phyloP scores from a whole-genome alignment of 2,888 invertebrate species.

The Eurois occulta region DNA sequence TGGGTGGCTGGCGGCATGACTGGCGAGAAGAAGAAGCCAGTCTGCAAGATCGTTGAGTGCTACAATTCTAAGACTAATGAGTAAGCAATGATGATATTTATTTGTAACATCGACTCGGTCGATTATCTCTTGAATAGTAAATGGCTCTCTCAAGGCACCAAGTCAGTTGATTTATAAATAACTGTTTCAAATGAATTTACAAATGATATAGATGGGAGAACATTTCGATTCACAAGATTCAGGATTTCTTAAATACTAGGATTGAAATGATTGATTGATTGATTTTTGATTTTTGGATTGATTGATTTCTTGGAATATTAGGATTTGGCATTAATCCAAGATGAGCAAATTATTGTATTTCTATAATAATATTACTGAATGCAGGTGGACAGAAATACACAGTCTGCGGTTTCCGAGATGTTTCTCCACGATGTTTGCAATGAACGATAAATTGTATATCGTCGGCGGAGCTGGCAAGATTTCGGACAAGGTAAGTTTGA shows the following conservation, averaged over 20 bases:
- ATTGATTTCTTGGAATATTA: no score
- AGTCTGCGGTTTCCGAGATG: constrained; percentile 89
- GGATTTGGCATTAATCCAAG: neutral
- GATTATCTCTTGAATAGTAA: neutral
- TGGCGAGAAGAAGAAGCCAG: constrained; percentile 88
- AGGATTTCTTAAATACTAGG: neutral
- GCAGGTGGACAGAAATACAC: constrained; percentile 91
- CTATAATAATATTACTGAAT: constrained; percentile 43
- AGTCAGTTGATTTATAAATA: neutral
- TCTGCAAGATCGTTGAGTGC: constrained; percentile 91
- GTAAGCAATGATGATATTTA: constrained; percentile 77
- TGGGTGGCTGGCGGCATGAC: constrained; percentile 94
- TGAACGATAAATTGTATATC: constrained; percentile 91
- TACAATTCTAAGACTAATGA: constrained; percentile 91
- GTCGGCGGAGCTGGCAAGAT: constrained; percentile 92
- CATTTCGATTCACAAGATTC: neutral
- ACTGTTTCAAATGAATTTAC: neutral
- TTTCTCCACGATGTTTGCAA: constrained; percentile 89
- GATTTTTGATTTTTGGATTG: no score
- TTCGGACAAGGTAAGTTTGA: constrained; percentile 80
- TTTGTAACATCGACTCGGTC: neutral
- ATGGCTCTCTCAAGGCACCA: neutral
- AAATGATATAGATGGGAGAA: neutral
- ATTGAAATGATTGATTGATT: no score
- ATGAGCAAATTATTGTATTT: neutral